Base-by-base conservation (phyloP, 1,140 invertebrate genomes). In the Whitmania pigra region DNA sequence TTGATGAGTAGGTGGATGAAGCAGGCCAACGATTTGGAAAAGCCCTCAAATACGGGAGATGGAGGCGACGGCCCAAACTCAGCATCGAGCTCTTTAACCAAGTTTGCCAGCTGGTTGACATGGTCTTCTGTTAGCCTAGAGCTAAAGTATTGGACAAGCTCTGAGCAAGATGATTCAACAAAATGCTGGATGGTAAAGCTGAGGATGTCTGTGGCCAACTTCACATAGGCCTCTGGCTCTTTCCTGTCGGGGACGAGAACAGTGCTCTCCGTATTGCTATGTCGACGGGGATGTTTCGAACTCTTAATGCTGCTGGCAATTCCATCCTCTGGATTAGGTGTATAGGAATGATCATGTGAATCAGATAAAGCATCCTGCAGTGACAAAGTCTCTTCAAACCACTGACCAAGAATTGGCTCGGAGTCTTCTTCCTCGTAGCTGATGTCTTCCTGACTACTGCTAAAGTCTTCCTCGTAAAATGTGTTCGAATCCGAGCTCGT, bases 351-450 rank as follows among this genome's bases (percentile, higher is more conserved):
- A 17, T 49, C 43, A 17, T 49, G 43, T 17, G 43, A 49, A 13
- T 49, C 43, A 49, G 43, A 49, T 49, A 49, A 11, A 77, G 75
- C 70, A 9, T 82, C 82, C 53, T 88, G 88, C 18, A 90, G 90
- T 36, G 89, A 89, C 20, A 94, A 80, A 0, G 91, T 93, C 80
- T 93, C 91, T 79, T 94, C 91, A 83, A 94, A 93, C 91, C 92
- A 94, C 71, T 91, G 86, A 0, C 92, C 92, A 77, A 94, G 85
- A 74, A 94, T 88, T 2, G 91, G 91, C 81, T 94, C 92, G 81
- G 90, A 93, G 82, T 92, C 90, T 82, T 91, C 90, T 78, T 86
- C 85, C 83, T 92, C 90, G 79, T 91, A 90, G 43, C 88, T 89
- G 74, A 90, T 90, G 72, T 89, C 92, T 77, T 92, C 91, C 75